Evolutionary conservation across 1,140 invertebrate genomes (phyloP).

Genomic region (Pseudomyrmex pallidus): DNA sequence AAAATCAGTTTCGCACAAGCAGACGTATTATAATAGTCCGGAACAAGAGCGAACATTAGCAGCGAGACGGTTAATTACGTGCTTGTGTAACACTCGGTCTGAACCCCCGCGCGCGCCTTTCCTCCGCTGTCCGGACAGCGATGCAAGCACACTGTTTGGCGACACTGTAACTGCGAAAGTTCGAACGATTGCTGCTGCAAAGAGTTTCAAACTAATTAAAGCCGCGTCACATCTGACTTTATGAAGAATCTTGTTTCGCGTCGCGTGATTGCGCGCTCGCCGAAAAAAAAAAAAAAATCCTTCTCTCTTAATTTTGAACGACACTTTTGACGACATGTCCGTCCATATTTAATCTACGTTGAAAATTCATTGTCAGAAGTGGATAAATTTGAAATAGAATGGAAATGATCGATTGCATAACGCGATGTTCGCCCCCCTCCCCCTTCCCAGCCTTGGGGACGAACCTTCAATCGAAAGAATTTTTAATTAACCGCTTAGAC

Average conservation of each 20-base stretch:
- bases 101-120: background rate
- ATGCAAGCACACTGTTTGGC: constrained; percentile 39
- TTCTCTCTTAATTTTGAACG: constrained; percentile 38
- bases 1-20: background rate
- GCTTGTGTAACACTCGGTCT: constrained; percentile 45
- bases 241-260: constrained; percentile 56
- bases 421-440: background rate
- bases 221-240: constrained; percentile 54
- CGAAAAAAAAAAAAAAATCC: background rate
- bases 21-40: background rate
- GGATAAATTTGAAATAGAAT: constrained; percentile 31
- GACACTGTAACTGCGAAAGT: constrained; percentile 59
- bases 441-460: background rate
- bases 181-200: constrained; percentile 57
- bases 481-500: constrained; percentile 58
- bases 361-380: constrained; percentile 4
- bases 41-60: constrained; percentile 53
- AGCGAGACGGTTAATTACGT: constrained; percentile 51
- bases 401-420: constrained; percentile 50
- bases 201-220: constrained; percentile 62
- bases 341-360: constrained; percentile 43
- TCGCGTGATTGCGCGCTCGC: constrained; percentile 36
- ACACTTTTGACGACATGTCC: constrained; percentile 31
- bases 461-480: constrained; percentile 36
- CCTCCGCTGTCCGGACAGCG: constrained; percentile 44